Conservation (phyloP, 2,113 vertebrate genomes). For the Spilogale gracilis region DNA sequence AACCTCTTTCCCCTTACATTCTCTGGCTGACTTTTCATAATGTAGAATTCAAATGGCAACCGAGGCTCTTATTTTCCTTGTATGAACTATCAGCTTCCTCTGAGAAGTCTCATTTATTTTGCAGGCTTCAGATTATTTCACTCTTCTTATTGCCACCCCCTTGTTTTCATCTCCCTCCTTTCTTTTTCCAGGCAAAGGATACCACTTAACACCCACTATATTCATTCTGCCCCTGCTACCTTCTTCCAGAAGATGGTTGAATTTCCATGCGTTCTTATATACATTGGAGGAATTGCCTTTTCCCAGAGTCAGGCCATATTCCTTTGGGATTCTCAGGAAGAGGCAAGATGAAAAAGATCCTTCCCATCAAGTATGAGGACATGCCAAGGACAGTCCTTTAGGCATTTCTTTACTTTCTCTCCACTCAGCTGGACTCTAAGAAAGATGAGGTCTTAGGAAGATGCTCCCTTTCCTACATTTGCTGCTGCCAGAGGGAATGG, state of each 20-base stretch:
- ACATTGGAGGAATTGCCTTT: constrained; percentile 8
- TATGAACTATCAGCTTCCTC: neutral
- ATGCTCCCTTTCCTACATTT: neutral
- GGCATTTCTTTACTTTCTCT: neutral
- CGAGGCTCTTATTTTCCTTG: neutral
- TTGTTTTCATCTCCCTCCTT: neutral
- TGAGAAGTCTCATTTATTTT: neutral
- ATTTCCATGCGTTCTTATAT: neutral
- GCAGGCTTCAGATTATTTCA: neutral
- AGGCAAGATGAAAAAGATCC: neutral
- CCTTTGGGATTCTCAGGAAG: neutral
- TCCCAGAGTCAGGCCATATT: neutral
- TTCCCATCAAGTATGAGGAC: neutral
- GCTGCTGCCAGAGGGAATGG: neutral
- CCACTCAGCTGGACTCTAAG: neutral
- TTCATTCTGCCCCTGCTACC: neutral
- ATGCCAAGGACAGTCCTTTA: neutral
- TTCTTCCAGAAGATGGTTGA: constrained; percentile 11
- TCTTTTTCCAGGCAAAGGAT: neutral
- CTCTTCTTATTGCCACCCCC: neutral
- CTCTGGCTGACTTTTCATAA: neutral
- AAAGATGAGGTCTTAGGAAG: neutral
- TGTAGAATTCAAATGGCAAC: neutral
- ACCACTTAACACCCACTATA: neutral
- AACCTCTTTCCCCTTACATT: neutral